A percentile compares a stretch with the other conserved stretches of the same genome.
Conservation (phyloP, 2,797 vertebrate species). For the Notolepis coatsorum region DNA sequence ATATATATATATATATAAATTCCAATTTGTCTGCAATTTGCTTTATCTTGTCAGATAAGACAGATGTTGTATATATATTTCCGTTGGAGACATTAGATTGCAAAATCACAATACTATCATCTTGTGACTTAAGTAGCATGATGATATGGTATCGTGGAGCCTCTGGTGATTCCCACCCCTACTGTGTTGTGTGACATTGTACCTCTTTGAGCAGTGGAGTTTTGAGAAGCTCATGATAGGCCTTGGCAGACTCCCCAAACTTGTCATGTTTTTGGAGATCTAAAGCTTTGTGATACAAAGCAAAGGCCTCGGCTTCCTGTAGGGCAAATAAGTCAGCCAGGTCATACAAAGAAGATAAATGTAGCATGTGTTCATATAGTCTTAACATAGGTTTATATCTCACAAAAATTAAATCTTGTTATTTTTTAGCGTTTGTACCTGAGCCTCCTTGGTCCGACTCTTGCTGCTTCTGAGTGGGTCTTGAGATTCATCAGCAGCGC, state of each 20-base stretch:
- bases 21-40: too few relatives aligned
- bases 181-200: constrained; percentile 15
- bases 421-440: constrained; percentile 86
- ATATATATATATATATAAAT: too few relatives aligned
- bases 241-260: constrained; percentile 94
- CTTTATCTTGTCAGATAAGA: too few relatives aligned
- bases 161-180: too few relatives aligned
- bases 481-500: constrained; percentile 91
- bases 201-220: constrained; percentile 96
- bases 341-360: neutral
- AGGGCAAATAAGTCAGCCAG: neutral
- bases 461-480: constrained; percentile 91
- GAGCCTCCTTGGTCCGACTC: constrained; percentile 96
- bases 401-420: too few relatives aligned
- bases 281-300: constrained; percentile 96
- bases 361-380: neutral
- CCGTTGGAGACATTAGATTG: too few relatives aligned
- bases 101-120: too few relatives aligned
- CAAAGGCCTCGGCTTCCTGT: constrained; percentile 98
- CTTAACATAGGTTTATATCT: too few relatives aligned
- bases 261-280: constrained; percentile 98
- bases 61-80: too few relatives aligned
- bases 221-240: constrained; percentile 95
- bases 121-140: too few relatives aligned
- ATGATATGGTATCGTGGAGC: too few relatives aligned